phyloP scores from a whole-genome alignment of 1,140 invertebrate genomes.

The Drosophila albomicans region DNA sequence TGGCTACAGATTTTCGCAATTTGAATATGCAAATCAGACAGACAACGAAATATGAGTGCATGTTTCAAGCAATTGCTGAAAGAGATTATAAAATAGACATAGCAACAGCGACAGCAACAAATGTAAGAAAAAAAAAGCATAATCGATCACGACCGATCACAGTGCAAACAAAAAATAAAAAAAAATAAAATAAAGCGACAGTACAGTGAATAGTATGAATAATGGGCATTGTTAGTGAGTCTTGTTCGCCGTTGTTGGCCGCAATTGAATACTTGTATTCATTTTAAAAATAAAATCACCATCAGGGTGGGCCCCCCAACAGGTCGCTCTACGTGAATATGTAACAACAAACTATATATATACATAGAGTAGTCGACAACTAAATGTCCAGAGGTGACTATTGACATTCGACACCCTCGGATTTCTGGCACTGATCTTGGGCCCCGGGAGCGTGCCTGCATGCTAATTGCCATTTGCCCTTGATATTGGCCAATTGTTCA shows the following conservation, averaged over 20 bases:
- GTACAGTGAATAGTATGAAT: constrained; percentile 62
- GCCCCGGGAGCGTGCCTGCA: constrained; percentile 26
- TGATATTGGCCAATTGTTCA: constrained; percentile 48
- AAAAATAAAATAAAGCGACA: constrained; percentile 55
- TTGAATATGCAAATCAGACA: constrained; percentile 17
- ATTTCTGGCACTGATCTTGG: constrained; percentile 24
- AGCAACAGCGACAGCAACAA: constrained; percentile 10
- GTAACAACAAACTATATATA: too few species aligned
- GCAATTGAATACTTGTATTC: constrained; percentile 8
- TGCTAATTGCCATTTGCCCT: constrained; percentile 43
- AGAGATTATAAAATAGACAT: neutral
- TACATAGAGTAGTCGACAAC: neutral
- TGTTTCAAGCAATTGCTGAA: constrained; percentile 14
- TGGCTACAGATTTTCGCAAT: neutral
- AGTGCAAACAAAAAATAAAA: constrained; percentile 48
- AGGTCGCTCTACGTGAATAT: too few species aligned
- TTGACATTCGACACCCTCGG: constrained; percentile 3
- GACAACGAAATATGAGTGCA: neutral
- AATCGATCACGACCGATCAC: constrained; percentile 79
- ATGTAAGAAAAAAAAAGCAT: constrained; percentile 38
- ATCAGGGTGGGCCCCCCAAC: constrained; percentile 24
- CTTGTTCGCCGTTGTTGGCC: constrained; percentile 8
- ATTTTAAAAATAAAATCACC: constrained; percentile 4
- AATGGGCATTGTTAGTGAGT: constrained; percentile 56
- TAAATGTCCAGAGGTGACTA: neutral